Evolutionary conservation across 2,797 vertebrate genomes (phyloP).

Genomic region (Oophaga sylvatica): DNA sequence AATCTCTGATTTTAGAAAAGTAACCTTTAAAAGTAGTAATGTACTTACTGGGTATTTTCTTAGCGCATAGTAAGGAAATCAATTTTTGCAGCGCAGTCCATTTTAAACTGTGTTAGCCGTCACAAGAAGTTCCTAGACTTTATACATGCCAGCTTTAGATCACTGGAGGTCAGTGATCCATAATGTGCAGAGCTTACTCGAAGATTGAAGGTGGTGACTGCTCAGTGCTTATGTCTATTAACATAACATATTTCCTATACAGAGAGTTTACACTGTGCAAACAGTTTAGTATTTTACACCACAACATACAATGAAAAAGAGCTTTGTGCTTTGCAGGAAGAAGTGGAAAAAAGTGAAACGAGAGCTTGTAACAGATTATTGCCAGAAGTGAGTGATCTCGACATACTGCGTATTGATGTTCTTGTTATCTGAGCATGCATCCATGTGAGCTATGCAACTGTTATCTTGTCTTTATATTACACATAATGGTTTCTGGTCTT

Average conservation of each 20-base stretch:
- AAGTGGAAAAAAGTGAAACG: slow-evolving; percentile 75
- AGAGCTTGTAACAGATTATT: slow-evolving; percentile 76
- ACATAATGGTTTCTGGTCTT: not conserved
- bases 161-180: too few species aligned
- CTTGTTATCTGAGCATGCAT: not conserved
- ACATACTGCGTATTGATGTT: not conserved
- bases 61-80: not conserved
- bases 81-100: not conserved
- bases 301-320: not conserved
- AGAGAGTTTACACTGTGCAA: not conserved
- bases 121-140: too few species aligned
- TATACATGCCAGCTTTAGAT: too few species aligned
- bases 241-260: not conserved
- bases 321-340: slow-evolving; percentile 69
- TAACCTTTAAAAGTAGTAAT: too few species aligned
- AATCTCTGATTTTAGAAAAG: not conserved
- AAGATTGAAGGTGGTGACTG: not conserved
- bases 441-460: not conserved
- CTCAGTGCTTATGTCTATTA: not conserved
- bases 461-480: not conserved
- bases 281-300: too few species aligned
- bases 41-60: not conserved
- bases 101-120: not conserved
- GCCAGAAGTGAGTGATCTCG: slow-evolving; percentile 71
- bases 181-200: not conserved